phyloP scores from a whole-genome alignment of 2,113 vertebrate genomes.

The Malaclemys terrapin region DNA sequence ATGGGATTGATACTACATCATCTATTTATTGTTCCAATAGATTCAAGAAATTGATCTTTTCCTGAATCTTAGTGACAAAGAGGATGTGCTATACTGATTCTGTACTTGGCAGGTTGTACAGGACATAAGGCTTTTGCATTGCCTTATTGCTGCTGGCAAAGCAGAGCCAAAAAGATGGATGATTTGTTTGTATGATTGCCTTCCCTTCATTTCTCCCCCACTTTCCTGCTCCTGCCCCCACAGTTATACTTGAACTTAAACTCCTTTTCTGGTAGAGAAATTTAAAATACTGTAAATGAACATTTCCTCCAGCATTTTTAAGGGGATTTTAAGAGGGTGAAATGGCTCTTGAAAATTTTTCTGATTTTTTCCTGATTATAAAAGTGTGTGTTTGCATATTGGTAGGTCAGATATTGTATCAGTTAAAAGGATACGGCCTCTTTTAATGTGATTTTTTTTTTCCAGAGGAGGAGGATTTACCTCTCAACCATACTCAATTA shows the following conservation, averaged over 20 bases:
- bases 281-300: background rate
- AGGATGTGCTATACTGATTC: conserved; percentile 34
- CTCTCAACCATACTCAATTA: background rate
- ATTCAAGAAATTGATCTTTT: conserved; percentile 21
- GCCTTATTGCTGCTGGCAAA: conserved; percentile 33
- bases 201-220: conserved; percentile 48
- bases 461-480: background rate
- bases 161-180: conserved; percentile 56
- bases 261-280: background rate
- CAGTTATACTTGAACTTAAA: conserved; percentile 25
- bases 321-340: background rate
- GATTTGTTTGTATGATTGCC: conserved; percentile 59
- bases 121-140: conserved; percentile 38
- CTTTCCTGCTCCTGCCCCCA: conserved; percentile 1
- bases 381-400: background rate
- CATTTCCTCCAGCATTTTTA: background rate
- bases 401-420: background rate
- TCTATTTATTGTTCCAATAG: conserved; percentile 34
- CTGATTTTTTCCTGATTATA: background rate
- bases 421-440: background rate
- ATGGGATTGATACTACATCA: background rate
- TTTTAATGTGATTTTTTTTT: background rate
- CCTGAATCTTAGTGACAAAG: background rate
- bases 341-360: background rate
- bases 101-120: conserved; percentile 11